Percentiles rank a stretch among this genome's conserved stretches.
Evolutionary conservation across 2,888 invertebrate species (phyloP).

Genomic region (Synanthedon formicaeformis): DNA sequence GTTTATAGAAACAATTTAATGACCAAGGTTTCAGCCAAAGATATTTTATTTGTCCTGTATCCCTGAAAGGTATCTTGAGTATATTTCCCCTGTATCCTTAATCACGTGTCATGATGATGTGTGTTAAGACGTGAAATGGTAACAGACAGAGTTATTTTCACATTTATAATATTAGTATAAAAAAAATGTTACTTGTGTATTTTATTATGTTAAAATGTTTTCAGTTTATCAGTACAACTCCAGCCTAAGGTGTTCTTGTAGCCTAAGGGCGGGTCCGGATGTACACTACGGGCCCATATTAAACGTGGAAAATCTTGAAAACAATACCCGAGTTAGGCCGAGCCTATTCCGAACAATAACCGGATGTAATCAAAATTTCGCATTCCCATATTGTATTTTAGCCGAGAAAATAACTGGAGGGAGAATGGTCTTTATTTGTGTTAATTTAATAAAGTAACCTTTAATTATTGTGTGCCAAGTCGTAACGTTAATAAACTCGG

Average conservation of each 20-base stretch:
- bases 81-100: no score
- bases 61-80: no score
- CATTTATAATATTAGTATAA: no score
- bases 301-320: constrained; percentile 38
- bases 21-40: no score
- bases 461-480: not conserved
- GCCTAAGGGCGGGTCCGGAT: constrained; percentile 33
- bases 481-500: not conserved
- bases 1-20: no score
- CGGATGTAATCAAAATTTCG: constrained; percentile 27
- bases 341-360: constrained; percentile 15
- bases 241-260: constrained; percentile 5
- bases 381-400: constrained; percentile 11
- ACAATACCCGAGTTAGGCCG: constrained; percentile 32
- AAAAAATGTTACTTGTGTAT: no score
- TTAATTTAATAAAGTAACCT: constrained; percentile 6
- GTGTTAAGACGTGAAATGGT: no score
- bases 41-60: no score
- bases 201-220: no score
- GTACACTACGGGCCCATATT: constrained; percentile 16
- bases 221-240: no score
- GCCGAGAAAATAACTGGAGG: constrained; percentile 4
- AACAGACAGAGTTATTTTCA: no score
- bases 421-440: constrained; percentile 6
- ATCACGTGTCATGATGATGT: no score